Conservation (phyloP, 2,888 invertebrate species). For the Caprella mutica region DNA sequence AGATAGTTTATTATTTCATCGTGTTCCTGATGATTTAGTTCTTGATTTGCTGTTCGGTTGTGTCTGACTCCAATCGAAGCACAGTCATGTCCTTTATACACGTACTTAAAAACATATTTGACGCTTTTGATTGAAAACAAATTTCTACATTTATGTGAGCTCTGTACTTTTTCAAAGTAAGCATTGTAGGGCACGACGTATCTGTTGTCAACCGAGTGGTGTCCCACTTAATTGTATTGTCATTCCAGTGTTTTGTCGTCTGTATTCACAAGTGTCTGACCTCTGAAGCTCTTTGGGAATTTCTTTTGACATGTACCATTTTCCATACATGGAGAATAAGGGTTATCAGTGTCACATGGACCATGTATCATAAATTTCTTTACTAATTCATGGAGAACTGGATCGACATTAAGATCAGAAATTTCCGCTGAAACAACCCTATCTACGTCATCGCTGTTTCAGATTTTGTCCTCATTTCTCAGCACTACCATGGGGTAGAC, state of each 20-base stretch:
- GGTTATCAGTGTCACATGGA: neutral
- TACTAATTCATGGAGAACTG: neutral
- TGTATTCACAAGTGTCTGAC: neutral
- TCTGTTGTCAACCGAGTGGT: neutral
- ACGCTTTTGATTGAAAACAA: neutral
- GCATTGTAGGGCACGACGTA: slow-evolving; percentile 3
- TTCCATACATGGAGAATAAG: neutral
- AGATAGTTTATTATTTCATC: slow-evolving; percentile 1
- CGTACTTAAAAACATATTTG: slow-evolving; percentile 1
- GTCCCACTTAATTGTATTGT: neutral
- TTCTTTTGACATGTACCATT: neutral
- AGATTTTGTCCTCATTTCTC: neutral
- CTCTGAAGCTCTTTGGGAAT: neutral
- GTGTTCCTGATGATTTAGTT: neutral
- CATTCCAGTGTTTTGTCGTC: neutral
- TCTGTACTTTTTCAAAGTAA: neutral
- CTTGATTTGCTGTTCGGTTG: neutral
- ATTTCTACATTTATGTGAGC: too few species aligned
- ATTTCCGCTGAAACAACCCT: slow-evolving; percentile 6
- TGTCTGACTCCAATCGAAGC: neutral
- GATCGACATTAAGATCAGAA: neutral
- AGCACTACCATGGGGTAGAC: neutral
- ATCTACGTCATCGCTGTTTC: neutral
- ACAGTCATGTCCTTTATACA: slow-evolving; percentile 1
- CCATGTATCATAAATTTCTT: neutral